phyloP scores from a whole-genome alignment of 2,888 invertebrate species.

The Pomacea canaliculata region DNA sequence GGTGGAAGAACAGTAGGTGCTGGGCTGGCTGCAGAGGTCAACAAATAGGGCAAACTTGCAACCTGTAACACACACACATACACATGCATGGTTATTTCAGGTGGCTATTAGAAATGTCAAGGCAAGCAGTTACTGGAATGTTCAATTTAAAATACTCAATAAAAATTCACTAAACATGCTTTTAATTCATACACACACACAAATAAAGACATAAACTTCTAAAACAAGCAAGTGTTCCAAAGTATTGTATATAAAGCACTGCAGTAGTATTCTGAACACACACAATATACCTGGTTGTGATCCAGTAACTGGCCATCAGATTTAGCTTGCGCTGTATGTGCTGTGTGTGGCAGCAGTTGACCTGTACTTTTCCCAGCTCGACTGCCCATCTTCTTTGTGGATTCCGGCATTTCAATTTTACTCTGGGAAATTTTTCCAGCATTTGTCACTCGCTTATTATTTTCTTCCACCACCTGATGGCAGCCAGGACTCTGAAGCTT shows the following conservation, averaged over 20 bases:
- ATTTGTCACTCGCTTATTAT: background rate
- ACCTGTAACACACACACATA: conserved; percentile 2
- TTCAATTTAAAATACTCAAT: no score
- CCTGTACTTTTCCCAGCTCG: background rate
- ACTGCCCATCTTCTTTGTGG: no score
- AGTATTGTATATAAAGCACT: background rate
- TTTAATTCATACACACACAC: no score
- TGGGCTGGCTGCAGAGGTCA: conserved; percentile 14
- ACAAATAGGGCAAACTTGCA: conserved; percentile 12
- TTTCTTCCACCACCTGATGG: background rate
- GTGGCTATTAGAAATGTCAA: background rate
- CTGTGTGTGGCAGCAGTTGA: conserved; percentile 23
- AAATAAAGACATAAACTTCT: no score
- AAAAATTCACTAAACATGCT: no score
- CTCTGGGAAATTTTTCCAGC: background rate
- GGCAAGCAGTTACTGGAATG: background rate
- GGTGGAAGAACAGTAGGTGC: conserved; percentile 33
- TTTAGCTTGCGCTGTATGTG: conserved; percentile 7
- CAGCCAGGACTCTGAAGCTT: background rate
- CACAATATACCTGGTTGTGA: conserved; percentile 12
- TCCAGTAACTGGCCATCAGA: background rate
- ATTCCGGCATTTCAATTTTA: background rate
- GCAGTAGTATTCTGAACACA: background rate
- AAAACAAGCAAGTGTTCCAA: background rate
- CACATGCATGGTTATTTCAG: background rate